Base-by-base conservation (phyloP, 2,797 vertebrate species). In the Sebastiscus albofasciatus region DNA sequence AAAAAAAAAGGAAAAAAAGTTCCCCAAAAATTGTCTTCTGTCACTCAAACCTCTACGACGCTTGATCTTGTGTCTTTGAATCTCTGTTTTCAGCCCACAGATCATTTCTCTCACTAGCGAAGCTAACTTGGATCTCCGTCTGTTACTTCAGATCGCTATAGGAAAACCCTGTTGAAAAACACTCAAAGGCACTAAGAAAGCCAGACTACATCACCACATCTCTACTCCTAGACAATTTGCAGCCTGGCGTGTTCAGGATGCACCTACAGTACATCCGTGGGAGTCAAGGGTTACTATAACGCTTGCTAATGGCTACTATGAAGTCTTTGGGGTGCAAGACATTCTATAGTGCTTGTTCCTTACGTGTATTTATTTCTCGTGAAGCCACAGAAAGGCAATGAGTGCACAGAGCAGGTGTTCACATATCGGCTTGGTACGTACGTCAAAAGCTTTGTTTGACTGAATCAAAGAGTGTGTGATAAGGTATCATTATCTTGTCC, bases 121-220 rank as follows among this genome's bases (percentile, higher is more conserved):
- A 81, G 79, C 80, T 66, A 80, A 86, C 72, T 56, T 66, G 58
- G 75, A 86, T 82, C 85, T 79, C 68, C 71, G 6, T 56, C 72
- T 64, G 67, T 82, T 79, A 75, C 34, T n/a, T 72, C 64, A 65
- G 69, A 72, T 46, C 58, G 69, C 82, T 76, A 62, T 71, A 88
- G 86, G 85, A 91, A 92, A 94, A 95, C 94, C 95, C 94, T 94
- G 94, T 95, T 94, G 87, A 89, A 92, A 92, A 91, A 95, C 91
- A 91, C 88, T 93, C 91, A 94, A 96, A 96, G 96, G 96, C 96
- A 96, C 96, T 96, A 94, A 92, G 92, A 93, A 94, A 94, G 92
- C 91, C 94, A 93, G 94, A 95, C 93, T 78, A 93, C 91, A 75
- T 86, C 72, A 76, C 89, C 90, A 83, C 80, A 71, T 85, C 85